Evolutionary conservation across 2,113 vertebrate genomes (phyloP).

Genomic region (Myiopsitta monachus): DNA sequence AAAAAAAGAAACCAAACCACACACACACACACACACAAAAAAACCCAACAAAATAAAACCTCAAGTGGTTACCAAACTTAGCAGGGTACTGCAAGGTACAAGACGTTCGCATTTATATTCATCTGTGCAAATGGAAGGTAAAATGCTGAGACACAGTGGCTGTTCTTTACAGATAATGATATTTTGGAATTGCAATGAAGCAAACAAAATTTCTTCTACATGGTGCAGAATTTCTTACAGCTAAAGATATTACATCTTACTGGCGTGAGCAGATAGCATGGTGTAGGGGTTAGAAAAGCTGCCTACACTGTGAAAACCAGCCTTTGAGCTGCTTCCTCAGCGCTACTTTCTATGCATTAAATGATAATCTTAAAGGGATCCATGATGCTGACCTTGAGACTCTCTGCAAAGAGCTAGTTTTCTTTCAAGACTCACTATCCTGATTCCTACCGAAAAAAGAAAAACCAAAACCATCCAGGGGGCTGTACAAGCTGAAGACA

Average conservation of each 20-base stretch:
- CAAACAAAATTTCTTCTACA: not conserved
- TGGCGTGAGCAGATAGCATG: not conserved
- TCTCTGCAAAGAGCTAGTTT: not conserved
- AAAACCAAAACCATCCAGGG: not conserved
- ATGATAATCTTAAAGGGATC: not conserved
- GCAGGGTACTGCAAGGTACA: not conserved
- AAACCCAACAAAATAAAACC: not conserved
- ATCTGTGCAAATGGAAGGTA: slow-evolving; percentile 7
- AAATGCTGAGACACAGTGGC: not conserved
- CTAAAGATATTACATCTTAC: not conserved
- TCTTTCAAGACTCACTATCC: not conserved
- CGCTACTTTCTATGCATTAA: not conserved
- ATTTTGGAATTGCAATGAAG: slow-evolving; percentile 15
- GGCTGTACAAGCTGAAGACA: not conserved
- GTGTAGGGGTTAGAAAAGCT: not conserved
- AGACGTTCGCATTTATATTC: slow-evolving; percentile 10
- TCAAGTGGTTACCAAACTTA: slow-evolving; percentile 9
- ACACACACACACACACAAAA: not conserved
- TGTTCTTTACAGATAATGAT: slow-evolving; percentile 24
- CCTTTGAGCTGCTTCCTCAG: not conserved
- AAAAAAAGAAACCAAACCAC: not conserved
- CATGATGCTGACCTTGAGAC: not conserved
- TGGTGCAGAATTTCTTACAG: not conserved
- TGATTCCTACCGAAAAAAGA: not conserved
- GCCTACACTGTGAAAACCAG: not conserved